Percentiles rank a stretch among this genome's conserved stretches.
phyloP scores from a whole-genome alignment of 2,113 vertebrate genomes.

The Edolisoma coerulescens region DNA sequence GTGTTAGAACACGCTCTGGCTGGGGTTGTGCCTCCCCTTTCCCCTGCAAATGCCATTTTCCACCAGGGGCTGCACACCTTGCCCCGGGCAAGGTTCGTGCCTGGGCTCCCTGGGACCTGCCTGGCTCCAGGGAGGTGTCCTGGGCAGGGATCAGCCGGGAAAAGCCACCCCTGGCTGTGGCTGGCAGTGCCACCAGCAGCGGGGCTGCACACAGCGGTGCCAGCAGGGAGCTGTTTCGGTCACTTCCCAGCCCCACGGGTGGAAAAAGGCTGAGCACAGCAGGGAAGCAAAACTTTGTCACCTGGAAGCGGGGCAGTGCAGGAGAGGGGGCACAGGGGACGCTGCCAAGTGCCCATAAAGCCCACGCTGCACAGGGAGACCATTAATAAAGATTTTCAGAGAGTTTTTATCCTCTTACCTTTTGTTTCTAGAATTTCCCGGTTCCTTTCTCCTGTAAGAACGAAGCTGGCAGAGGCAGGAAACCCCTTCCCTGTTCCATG shows the following conservation, averaged over 20 bases:
- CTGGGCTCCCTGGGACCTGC: background rate
- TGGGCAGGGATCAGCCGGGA: background rate
- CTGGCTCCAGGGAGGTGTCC: background rate
- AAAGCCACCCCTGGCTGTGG: background rate
- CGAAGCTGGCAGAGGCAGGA: background rate
- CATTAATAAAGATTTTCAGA: background rate
- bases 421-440: background rate
- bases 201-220: rapidly evolving
- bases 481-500: background rate
- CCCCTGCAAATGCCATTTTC: background rate
- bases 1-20: background rate
- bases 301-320: background rate
- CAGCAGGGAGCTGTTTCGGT: rapidly evolving
- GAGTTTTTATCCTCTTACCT: background rate
- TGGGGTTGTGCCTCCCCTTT: background rate
- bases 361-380: background rate
- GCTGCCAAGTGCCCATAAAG: background rate
- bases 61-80: background rate
- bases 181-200: background rate
- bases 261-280: background rate
- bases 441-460: background rate
- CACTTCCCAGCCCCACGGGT: background rate
- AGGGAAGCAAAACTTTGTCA: background rate
- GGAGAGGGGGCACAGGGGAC: background rate
- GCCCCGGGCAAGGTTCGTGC: background rate